Base-by-base conservation (phyloP, 1,140 invertebrate genomes). In the Drosophila bipectinata region DNA sequence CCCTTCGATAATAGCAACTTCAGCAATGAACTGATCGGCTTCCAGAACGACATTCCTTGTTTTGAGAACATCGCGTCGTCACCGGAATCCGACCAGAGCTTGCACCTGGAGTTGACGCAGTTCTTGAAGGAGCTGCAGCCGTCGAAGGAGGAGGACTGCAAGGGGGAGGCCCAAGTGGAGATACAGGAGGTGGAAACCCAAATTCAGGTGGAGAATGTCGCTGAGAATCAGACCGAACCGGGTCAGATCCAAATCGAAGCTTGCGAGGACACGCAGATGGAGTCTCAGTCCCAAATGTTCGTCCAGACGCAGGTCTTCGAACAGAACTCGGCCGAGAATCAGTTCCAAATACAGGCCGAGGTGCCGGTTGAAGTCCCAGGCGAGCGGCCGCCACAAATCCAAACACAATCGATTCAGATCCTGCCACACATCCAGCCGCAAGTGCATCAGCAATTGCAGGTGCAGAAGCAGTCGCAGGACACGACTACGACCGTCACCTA, bases 11-110 rank as follows among this genome's bases (percentile, higher is more conserved):
- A 84, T 44, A 87, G 57, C 56, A 81, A 69, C 39, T 85, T 85
- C 49, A 62, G 55, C 49, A 87, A 71, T 30, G 84, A 88, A 30
- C 72, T 91, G 10, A 91, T 91, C 45, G 90, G 90, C 12, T 91
- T 91, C 28, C 90, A 91, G 49, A 91, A 91, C 64, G 85, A 91
- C 56, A 91, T 91, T 61, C 90, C 90, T 7, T 91, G 90, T 32
- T 91, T 91, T 52, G 90, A 91, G 60, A 91, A 79, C 10, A 91
- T 91, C 18, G 78, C 79, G 5, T 15, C 72, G 6, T 51, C 67
- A 5, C 57, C 61, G 0, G 72, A 76, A 15, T 54, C 62, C 12
- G 79, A 75, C 21, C 61, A 77, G 32, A 88, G 61, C 14, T 54
- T 88, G 72, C 83, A 87, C 12, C 14, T 89, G 10, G 83, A 88